Evolutionary conservation across 2,888 invertebrate genomes (phyloP).

Genomic region (Dynastes grantii): DNA sequence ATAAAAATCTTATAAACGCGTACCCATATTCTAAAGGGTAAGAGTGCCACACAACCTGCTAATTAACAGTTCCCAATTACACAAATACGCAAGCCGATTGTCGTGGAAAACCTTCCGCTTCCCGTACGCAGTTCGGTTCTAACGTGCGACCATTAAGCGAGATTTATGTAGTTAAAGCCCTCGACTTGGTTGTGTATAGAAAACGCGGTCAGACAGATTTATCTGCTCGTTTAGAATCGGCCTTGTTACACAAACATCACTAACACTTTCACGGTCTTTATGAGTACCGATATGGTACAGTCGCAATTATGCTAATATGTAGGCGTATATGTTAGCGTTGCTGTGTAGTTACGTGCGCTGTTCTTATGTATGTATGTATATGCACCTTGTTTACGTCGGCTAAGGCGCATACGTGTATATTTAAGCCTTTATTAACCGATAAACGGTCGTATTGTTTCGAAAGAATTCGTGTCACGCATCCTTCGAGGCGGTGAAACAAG

Average conservation of each 20-base stretch:
- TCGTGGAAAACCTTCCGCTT: neutral
- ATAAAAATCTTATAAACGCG: neutral
- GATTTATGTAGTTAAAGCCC: slow-evolving; percentile 31
- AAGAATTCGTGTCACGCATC: slow-evolving; percentile 3
- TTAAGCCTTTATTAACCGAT: slow-evolving; percentile 4
- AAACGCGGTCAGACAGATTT: slow-evolving; percentile 24
- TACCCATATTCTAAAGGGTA: neutral
- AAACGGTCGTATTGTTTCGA: neutral
- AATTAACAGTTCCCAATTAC: slow-evolving; percentile 5
- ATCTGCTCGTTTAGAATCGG: slow-evolving; percentile 34
- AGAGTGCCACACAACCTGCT: neutral
- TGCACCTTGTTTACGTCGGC: slow-evolving; percentile 10
- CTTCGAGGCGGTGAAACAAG: neutral
- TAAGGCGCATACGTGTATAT: neutral
- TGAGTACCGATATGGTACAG: neutral
- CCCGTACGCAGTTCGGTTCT: neutral
- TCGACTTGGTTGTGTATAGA: slow-evolving; percentile 20
- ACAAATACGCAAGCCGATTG: neutral
- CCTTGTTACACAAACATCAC: slow-evolving; percentile 39
- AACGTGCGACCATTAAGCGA: slow-evolving; percentile 8
- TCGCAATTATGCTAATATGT: slow-evolving; percentile 13
- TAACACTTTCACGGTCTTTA: slow-evolving; percentile 34
- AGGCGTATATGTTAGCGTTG: neutral
- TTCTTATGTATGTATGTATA: slow-evolving; percentile 19
- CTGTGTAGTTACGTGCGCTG: neutral